phyloP scores from a whole-genome alignment of 2,797 vertebrate species.

The Sebastolobus alascanus region DNA sequence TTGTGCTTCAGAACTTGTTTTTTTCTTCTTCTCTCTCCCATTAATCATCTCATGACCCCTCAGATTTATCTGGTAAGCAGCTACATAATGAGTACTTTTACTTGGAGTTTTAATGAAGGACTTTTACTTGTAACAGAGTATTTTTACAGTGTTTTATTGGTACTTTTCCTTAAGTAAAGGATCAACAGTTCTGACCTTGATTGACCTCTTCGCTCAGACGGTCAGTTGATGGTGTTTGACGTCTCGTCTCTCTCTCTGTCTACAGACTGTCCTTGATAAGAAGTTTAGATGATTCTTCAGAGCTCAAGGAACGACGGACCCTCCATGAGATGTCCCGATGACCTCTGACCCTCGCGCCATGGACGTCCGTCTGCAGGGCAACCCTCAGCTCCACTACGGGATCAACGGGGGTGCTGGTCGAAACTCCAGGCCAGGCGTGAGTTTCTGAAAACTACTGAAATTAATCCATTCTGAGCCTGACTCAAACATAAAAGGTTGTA shows the following conservation, averaged over 20 bases:
- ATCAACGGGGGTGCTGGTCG: constrained; percentile 61
- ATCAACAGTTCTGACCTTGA: background rate
- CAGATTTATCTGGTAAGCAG: background rate
- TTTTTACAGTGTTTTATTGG: background rate
- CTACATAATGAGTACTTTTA: background rate
- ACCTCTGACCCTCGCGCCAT: constrained; percentile 69
- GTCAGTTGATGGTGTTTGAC: background rate
- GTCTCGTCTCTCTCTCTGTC: background rate
- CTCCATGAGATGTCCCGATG: constrained; percentile 47
- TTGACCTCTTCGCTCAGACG: background rate
- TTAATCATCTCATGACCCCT: background rate
- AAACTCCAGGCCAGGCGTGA: constrained; percentile 64
- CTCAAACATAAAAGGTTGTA: no score
- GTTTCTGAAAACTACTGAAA: constrained; percentile 31
- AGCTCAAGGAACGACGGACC: constrained; percentile 11
- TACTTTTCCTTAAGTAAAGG: background rate
- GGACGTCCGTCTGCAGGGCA: constrained; percentile 68
- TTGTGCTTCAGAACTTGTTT: background rate
- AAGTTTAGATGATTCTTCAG: constrained; percentile 45
- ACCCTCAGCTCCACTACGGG: constrained; percentile 58
- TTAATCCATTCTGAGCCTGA: background rate
- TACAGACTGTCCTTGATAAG: constrained; percentile 35
- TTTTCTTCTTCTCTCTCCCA: background rate
- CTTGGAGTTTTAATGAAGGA: background rate
- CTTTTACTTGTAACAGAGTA: background rate